Conservation (phyloP, 2,888 invertebrate species). For the Drosophila anomalata region DNA sequence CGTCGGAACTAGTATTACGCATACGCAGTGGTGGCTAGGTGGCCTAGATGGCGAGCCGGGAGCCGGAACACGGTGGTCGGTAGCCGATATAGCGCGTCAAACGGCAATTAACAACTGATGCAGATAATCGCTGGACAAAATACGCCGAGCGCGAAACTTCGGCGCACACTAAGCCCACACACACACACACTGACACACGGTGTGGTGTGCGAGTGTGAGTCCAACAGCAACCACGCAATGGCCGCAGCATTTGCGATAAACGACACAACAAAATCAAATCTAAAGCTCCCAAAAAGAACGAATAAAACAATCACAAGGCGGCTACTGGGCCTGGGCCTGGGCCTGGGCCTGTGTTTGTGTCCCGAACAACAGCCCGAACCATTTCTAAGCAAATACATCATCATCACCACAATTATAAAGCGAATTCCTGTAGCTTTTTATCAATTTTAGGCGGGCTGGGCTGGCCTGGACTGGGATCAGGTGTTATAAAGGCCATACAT, state of each 20-base stretch:
- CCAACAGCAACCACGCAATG: slow-evolving; percentile 46
- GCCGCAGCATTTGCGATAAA: slow-evolving; percentile 77
- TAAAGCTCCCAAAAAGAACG: slow-evolving; percentile 73
- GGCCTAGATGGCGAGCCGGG: background rate
- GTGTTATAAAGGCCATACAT: slow-evolving; percentile 68
- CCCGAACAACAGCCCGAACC: slow-evolving; percentile 19
- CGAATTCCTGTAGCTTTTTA: slow-evolving; percentile 73
- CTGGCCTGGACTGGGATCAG: slow-evolving; percentile 46
- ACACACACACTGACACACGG: slow-evolving; percentile 17
- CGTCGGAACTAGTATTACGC: background rate
- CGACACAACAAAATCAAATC: slow-evolving; percentile 78
- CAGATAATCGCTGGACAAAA: slow-evolving; percentile 81
- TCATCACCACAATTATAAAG: slow-evolving; percentile 75
- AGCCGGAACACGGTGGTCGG: slow-evolving; percentile 64
- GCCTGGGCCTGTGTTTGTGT: slow-evolving; percentile 4
- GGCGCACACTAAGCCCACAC: background rate
- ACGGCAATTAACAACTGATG: slow-evolving; percentile 83
- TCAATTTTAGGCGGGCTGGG: slow-evolving; percentile 69
- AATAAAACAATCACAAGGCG: slow-evolving; percentile 67
- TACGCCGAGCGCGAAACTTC: slow-evolving; percentile 69
- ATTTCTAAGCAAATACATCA: slow-evolving; percentile 73
- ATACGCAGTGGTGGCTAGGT: background rate
- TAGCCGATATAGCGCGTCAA: slow-evolving; percentile 83
- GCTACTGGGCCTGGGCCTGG: slow-evolving; percentile 53
- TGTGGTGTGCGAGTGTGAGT: slow-evolving; percentile 43